A percentile compares a stretch with the other conserved stretches of the same genome.
phyloP scores from a whole-genome alignment of 2,113 vertebrate genomes.

The Perca flavescens region DNA sequence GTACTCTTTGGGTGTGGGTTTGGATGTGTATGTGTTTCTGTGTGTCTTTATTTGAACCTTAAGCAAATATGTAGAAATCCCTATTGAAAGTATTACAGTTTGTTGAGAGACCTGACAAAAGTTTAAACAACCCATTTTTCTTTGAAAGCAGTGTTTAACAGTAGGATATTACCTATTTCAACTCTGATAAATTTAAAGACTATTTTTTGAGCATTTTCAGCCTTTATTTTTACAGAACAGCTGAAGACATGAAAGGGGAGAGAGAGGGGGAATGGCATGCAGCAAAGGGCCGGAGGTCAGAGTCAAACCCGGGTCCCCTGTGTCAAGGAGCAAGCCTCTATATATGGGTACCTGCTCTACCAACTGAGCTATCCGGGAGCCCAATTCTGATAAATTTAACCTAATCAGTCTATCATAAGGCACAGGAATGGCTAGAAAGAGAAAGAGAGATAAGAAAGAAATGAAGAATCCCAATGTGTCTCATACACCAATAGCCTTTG shows the following conservation, averaged over 20 bases:
- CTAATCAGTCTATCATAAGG: neutral
- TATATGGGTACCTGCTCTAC: no score
- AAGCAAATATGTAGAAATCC: neutral
- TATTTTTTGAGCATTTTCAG: no score
- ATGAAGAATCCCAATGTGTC: neutral
- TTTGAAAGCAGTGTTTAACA: neutral
- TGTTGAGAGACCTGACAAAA: neutral
- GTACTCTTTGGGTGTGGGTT: neutral
- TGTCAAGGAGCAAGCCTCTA: no score
- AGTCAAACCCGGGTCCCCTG: fast-evolving
- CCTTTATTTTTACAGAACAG: no score
- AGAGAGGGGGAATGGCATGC: no score
- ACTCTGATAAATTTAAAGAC: neutral
- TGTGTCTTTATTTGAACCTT: neutral
- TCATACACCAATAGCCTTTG: neutral
- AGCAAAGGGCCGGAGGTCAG: no score
- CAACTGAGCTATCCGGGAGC: no score
- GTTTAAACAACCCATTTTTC: neutral
- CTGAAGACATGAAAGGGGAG: no score
- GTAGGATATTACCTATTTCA: neutral
- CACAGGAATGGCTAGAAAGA: neutral
- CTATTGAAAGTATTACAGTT: neutral
- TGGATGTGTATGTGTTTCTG: no score
- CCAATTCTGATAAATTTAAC: no score
- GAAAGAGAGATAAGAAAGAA: neutral